Conservation (phyloP, 1,140 invertebrate species). For the Scaptodrosophila lebanonensis region DNA sequence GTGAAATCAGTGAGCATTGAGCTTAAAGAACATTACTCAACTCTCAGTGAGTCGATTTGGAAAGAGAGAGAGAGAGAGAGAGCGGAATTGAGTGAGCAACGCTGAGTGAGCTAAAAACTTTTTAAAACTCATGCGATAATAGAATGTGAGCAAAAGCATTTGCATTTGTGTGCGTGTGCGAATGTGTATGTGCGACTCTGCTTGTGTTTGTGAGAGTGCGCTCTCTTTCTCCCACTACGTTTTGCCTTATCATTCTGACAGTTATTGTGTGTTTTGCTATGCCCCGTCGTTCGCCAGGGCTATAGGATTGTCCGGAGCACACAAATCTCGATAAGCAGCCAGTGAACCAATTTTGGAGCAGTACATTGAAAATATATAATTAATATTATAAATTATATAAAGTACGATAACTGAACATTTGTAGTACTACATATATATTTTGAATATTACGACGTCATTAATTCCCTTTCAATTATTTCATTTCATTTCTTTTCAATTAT, state of each 20-base stretch:
- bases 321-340: conserved; percentile 7
- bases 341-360: not conserved
- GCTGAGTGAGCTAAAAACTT: conserved; percentile 1
- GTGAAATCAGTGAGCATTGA: conserved; percentile 12
- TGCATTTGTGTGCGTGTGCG: not conserved
- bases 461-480: conserved; percentile 28
- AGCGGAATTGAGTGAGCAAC: not conserved
- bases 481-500: not conserved
- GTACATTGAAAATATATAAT: not conserved
- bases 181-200: conserved; percentile 16
- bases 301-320: conserved; percentile 17
- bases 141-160: not conserved
- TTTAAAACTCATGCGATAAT: conserved; percentile 50
- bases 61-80: conserved; percentile 12
- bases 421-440: not conserved
- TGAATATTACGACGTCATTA: not conserved
- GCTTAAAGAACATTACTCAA: too few species aligned
- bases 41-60: conserved; percentile 9
- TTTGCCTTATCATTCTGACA: conserved; percentile 54
- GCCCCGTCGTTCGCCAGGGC: conserved; percentile 51
- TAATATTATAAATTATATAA: not conserved
- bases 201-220: conserved; percentile 11
- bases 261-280: conserved; percentile 42
- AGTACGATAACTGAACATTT: not conserved
- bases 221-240: conserved; percentile 21